Base-by-base conservation (phyloP, 2,113 vertebrate species). In the Tretioscincus oriximinensis region DNA sequence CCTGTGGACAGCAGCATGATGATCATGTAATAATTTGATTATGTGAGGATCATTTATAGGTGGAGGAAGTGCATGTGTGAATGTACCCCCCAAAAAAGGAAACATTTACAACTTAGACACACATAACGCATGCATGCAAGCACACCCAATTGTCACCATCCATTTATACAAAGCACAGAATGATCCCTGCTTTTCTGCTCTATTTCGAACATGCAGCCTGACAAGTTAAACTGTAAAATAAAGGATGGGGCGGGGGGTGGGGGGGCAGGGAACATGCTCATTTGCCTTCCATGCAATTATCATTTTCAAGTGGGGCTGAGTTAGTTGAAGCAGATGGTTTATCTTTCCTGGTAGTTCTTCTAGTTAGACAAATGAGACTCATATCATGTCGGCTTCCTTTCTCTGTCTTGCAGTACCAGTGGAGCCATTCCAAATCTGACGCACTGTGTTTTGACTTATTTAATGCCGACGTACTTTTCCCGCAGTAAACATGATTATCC, bases 401-500 rank as follows among this genome's bases (percentile, higher is more conserved):
- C 85, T 89, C 90, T 90, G 82, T 91, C 92, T 93, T 90, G 89
- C 91, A 91, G 91, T 83, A 91, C 90, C 88, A 92, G 79, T 88
- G 85, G 93, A 95, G 90, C 89, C 94, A 84, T 93, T 95, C 93
- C 92, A 92, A 92, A 90, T 93, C 90, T 89, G 81, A 91, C 87
- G 70, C 91, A 80, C 92, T 63, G 1, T 96, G 95, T 95, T 96
- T 96, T 96, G 95, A 96, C 94, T 96, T 95, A 94, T 96, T 96
- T 95, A 94, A 94, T 92, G 94, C 92, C 91, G 94, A 88, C 91
- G 12, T 90, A 90, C 93, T 94, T 94, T 94, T 88, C 93, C 94
- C 2, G 87, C 91, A 94, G 95, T 95, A 95, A 95, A 95, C 93
- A 94, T 93, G 94, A 95, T 94, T 93, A 94, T 92, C 93, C 90